A percentile compares a stretch with the other conserved stretches of the same genome.
Evolutionary conservation across 2,113 vertebrate species (phyloP).

Genomic region (Fregata magnificens): DNA sequence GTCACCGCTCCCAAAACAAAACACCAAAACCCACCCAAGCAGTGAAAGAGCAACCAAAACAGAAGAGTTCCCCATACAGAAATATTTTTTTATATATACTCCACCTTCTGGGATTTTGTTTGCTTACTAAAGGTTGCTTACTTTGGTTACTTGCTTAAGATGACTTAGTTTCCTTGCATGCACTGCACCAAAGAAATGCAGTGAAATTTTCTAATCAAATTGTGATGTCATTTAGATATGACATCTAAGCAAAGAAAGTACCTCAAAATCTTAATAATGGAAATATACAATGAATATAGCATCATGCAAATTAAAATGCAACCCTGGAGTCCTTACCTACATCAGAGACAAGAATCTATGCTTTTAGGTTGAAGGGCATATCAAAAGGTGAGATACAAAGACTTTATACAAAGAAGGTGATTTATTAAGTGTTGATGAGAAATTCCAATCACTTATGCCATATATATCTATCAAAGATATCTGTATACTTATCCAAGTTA

Average conservation of each 20-base stretch:
- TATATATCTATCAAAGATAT: not conserved
- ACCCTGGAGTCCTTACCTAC: not conserved
- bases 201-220: not conserved
- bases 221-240: not conserved
- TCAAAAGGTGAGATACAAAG: not conserved
- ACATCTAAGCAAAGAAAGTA: not conserved
- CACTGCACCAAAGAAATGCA: not conserved
- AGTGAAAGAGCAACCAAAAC: not conserved
- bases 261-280: not conserved
- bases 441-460: not conserved
- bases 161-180: not conserved
- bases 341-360: not conserved
- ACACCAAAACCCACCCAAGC: not conserved
- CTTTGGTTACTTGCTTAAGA: not conserved
- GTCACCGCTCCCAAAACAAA: not conserved
- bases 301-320: not conserved
- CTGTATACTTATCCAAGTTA: not conserved
- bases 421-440: rapidly evolving
- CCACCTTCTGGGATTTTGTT: not conserved
- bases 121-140: not conserved
- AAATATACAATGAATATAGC: not conserved
- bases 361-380: not conserved
- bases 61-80: not conserved
- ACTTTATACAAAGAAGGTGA: not conserved
- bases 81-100: not conserved